Base-by-base conservation (phyloP, 2,888 invertebrate species). In the Vesta saturnalis region DNA sequence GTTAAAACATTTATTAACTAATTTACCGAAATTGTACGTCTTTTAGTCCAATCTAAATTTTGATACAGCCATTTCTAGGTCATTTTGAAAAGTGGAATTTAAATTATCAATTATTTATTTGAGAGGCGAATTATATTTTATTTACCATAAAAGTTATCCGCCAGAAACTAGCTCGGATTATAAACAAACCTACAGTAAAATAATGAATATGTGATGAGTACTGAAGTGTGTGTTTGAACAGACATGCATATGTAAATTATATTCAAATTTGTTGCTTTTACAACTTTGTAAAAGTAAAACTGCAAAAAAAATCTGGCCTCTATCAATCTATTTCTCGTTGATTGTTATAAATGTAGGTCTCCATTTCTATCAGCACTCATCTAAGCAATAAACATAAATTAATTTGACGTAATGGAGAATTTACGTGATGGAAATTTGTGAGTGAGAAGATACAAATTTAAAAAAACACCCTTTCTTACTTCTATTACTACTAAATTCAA, bases 171-270 rank as follows among this genome's bases (percentile, higher is more conserved):
- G 19, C 52, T 52, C 52, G 52, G 19, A 60, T 22, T 60, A 60
- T 1, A 60, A 60, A 49, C 30, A 60, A 60, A 60, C 60, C 10
- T 60, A 46, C 47, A 18, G 47, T n/a, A 49, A 60, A 60, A 60
- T 46, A 60, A 60, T 60, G 60, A 60, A 60, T 60, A 46, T 22
- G 19, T 47, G 47, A 60, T 46, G 52, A 52, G 52, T 39, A 39
- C 12, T 39, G 23, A 23, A 23, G 8, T 23, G 23, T 23, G 39
- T 8, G n/a, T 39, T n/a, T 39, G 39, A n/a, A 39, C n/a, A n/a
- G 2, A n/a, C 8, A 1, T 39, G n/a, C 52, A 19, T 52, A 52
- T 52, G 52, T 52, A 52, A 52, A 52, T 52, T 60, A 18, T 4
- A 46, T 46, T 46, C 21, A 49, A 60, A 60, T 60, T 46, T 18